Conservation (phyloP, 64 coral and sea anemone species). For the Montipora capricornis region DNA sequence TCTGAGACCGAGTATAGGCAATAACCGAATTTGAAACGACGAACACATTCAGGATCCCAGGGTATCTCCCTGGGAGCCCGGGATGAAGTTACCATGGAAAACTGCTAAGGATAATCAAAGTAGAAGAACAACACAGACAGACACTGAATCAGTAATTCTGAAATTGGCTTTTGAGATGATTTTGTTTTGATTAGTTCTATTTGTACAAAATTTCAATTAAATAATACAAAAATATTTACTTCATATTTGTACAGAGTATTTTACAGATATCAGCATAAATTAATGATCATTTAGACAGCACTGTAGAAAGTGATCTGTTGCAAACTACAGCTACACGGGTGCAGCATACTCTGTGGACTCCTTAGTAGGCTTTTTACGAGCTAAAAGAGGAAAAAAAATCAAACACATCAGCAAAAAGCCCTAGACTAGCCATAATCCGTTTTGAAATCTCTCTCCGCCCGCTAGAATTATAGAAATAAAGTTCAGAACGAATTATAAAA, state of each 20-base stretch:
- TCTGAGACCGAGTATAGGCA: too few relatives aligned
- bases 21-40: too few relatives aligned
- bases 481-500: too few relatives aligned
- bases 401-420: background rate
- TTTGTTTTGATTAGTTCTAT: background rate
- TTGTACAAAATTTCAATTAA: background rate
- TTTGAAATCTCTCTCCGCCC: too few relatives aligned
- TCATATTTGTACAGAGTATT: background rate
- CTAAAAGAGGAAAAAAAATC: background rate
- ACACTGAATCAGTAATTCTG: background rate
- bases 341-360: slow-evolving; percentile 7
- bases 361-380: slow-evolving; percentile 30
- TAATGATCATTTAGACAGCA: background rate
- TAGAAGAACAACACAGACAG: background rate
- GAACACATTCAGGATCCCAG: too few relatives aligned
- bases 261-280: background rate
- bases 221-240: slow-evolving; percentile 7
- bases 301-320: background rate
- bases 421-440: too few relatives aligned
- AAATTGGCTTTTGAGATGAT: background rate
- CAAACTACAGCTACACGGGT: slow-evolving; percentile 1
- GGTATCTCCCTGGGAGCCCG: too few relatives aligned
- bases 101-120: background rate
- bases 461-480: too few relatives aligned
- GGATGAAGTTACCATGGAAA: too few relatives aligned